These are phyloP conservation scores for Drosophila nebulosa DNA, from an alignment of 1,140 invertebrate genomes.

Conservation along the genomic window DNA sequence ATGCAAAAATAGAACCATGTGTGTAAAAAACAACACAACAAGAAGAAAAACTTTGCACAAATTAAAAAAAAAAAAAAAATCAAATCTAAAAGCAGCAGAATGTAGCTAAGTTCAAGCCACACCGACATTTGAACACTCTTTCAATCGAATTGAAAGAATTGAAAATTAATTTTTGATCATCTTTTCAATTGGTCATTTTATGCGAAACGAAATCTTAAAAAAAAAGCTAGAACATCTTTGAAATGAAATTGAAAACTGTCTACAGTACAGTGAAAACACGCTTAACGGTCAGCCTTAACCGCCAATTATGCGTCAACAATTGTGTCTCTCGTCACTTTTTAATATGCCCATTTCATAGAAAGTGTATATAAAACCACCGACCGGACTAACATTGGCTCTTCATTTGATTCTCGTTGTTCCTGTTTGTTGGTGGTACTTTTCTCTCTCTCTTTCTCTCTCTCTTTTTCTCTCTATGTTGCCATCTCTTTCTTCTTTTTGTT, in stretches of 20 bases:
- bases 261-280: no score
- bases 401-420: conserved; percentile 44
- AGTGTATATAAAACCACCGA: conserved; percentile 10
- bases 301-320: no score
- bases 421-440: conserved; percentile 1
- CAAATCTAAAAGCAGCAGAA: not conserved
- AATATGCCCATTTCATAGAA: not conserved
- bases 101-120: not conserved
- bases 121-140: not conserved
- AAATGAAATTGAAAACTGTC: no score
- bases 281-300: no score
- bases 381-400: conserved; percentile 25
- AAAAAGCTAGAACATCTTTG: no score
- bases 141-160: no score
- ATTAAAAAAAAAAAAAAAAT: conserved; percentile 34
- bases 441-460: conserved; percentile 1
- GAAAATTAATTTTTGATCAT: no score
- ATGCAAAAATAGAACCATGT: conserved; percentile 8
- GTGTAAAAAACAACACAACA: conserved; percentile 38
- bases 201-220: no score
- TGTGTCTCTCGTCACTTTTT: no score
- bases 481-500: conserved; percentile 22
- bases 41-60: conserved; percentile 42
- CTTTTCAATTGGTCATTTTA: no score
- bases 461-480: not conserved